Conservation (phyloP, 2,888 invertebrate genomes). For the Nephrotoma flavescens region DNA sequence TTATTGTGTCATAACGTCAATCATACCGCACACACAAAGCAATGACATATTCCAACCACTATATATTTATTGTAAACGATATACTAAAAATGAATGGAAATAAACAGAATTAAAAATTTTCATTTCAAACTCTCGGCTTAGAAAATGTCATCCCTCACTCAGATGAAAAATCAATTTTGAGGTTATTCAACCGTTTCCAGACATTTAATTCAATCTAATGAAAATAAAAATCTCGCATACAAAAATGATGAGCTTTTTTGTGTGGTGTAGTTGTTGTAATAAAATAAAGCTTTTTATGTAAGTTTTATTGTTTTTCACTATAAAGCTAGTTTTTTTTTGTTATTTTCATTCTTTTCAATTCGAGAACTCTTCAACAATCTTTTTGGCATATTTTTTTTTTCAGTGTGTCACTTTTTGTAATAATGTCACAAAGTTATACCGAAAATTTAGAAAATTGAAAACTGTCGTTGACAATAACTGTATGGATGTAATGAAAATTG, state of each 20-base stretch:
- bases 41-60: neutral
- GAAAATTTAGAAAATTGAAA: neutral
- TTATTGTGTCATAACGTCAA: neutral
- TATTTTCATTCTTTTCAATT: neutral
- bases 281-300: neutral
- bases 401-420: neutral
- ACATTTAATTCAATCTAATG: neutral
- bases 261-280: neutral
- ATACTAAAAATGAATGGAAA: neutral
- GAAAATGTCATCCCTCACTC: neutral
- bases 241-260: neutral
- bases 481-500: neutral
- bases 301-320: neutral
- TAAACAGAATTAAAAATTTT: neutral
- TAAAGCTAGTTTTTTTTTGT: neutral
- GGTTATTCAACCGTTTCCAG: neutral
- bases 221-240: neutral
- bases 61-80: neutral
- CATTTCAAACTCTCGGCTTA: neutral
- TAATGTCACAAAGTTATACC: neutral
- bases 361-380: neutral
- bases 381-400: neutral
- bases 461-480: neutral
- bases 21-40: neutral
- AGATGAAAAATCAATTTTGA: neutral